Evolutionary conservation across 2,797 vertebrate genomes (phyloP), one percentile per base, ranked within the genome.

Genomic region (Scleropages formosus): DNA sequence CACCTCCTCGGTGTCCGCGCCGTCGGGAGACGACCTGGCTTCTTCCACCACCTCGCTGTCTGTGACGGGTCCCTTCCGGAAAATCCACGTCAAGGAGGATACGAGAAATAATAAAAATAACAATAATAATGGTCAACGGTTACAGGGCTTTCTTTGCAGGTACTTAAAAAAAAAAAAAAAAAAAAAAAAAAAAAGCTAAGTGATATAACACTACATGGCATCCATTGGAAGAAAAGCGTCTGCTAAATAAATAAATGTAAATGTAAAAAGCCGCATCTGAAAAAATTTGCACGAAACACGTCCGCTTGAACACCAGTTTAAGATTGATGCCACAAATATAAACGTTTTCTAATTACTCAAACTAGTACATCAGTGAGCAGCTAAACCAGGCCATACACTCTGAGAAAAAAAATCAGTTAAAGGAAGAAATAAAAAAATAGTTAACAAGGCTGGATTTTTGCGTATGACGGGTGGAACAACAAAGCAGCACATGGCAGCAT

Each of bases 41-140:
- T 89, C 85, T 74, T 84, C 87, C 15, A 75, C 82, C 51, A 74
- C 76, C n/a, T 85, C 88, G 46, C 83, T 72, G 15, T 83, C 81
- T 74, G 80, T 12, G 65, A 67, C 81, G 12, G 84, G 85, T 51
- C 82, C 84, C 86, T 86, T 15, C 18, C 8, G 8, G 68, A 46
- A 22, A 22, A 78, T 24, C n/a, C 6, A 22, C 10, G 53, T 24
- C 0, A 51, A 8, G 6, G 51, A 62, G 12, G 58, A 49, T 39
- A 39, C 2, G 39, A 39, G 39, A 39, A 39, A 15, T 20, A 49
- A 16, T 22, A 8, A 68, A 39, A n/a, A 47, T 0, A 18, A 15
- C 46, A 22, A 39, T 59, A 56, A 61, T 31, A 26, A 47, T 16
- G 60, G 18, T 44, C 62, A 69, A 63, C 27, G 27, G n/a, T 68